phyloP scores from a whole-genome alignment of 1,140 invertebrate genomes.

The Mizuhopecten yessoensis region DNA sequence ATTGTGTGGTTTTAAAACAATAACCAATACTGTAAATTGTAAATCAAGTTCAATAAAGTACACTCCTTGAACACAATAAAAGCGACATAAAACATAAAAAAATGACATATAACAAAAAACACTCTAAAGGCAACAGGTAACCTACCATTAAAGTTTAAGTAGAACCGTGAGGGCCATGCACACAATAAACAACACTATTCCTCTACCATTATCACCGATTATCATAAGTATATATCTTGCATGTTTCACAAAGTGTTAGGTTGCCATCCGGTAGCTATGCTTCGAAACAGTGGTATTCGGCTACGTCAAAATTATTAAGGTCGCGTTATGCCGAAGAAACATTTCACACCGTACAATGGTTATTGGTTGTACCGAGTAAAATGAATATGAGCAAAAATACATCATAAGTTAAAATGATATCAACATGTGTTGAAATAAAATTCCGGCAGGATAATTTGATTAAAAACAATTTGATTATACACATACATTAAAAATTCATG shows the following conservation, averaged over 20 bases:
- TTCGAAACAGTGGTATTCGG: too few relatives aligned
- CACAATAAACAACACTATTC: neutral
- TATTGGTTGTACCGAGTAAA: neutral
- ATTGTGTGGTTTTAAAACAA: neutral
- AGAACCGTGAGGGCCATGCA: neutral
- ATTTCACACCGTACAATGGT: neutral
- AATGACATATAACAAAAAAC: neutral
- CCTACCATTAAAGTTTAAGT: neutral
- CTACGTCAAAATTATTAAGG: neutral
- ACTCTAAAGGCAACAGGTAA: neutral
- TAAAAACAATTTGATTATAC: neutral
- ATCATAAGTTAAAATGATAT: neutral
- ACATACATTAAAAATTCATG: neutral
- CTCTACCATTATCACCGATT: too few relatives aligned
- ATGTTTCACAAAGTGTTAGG: too few relatives aligned
- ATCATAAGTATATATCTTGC: too few relatives aligned
- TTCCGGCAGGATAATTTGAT: neutral
- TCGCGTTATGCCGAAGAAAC: neutral
- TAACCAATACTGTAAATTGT: constrained; percentile 6
- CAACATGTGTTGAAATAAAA: neutral
- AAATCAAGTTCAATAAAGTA: neutral
- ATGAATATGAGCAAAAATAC: neutral
- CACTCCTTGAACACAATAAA: constrained; percentile 3
- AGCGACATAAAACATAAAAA: neutral
- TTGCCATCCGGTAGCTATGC: neutral